These are phyloP conservation scores for Lysiphlebus fabarum DNA, from an alignment of 1,140 invertebrate genomes.

Conservation along the genomic window DNA sequence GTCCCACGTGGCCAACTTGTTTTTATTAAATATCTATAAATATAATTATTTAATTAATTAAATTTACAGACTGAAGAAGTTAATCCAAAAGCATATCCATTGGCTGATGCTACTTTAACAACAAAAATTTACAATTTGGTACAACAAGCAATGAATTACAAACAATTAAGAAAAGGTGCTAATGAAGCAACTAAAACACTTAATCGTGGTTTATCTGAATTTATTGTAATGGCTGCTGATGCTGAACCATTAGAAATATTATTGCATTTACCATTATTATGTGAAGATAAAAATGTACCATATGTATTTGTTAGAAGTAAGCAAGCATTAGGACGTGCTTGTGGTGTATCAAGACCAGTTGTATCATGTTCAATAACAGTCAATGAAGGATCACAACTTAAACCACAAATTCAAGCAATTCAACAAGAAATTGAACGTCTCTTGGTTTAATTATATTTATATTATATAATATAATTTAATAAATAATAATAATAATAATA, in stretches of 20 bases:
- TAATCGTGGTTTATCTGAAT: conserved; percentile 90
- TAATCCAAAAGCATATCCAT: conserved; percentile 96
- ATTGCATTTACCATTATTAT: conserved; percentile 93
- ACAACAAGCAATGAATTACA: conserved; percentile 95
- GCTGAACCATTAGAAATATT: conserved; percentile 96
- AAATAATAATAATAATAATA: too few species aligned
- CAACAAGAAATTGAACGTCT: conserved; percentile 95
- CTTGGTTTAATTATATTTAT: conserved; percentile 89
- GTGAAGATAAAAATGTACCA: conserved; percentile 99
- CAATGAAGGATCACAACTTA: conserved; percentile 96
- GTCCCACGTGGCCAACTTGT: too few species aligned
- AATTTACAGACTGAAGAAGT: conserved; percentile 77
- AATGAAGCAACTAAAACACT: conserved; percentile 98
- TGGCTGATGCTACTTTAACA: conserved; percentile 88
- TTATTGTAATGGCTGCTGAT: conserved; percentile 98
- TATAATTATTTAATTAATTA: neutral
- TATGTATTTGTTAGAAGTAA: conserved; percentile 99
- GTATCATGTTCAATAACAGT: conserved; percentile 93
- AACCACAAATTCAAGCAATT: conserved; percentile 87
- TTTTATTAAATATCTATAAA: too few species aligned
- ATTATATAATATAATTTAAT: too few species aligned
- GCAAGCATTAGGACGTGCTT: conserved; percentile 94
- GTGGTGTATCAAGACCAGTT: conserved; percentile 96
- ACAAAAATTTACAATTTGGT: conserved; percentile 93
- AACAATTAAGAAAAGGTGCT: conserved; percentile 94